These are phyloP conservation scores for Loris lydekkerianus DNA, from an alignment of 2,797 vertebrate species.

Conservation along the genomic window DNA sequence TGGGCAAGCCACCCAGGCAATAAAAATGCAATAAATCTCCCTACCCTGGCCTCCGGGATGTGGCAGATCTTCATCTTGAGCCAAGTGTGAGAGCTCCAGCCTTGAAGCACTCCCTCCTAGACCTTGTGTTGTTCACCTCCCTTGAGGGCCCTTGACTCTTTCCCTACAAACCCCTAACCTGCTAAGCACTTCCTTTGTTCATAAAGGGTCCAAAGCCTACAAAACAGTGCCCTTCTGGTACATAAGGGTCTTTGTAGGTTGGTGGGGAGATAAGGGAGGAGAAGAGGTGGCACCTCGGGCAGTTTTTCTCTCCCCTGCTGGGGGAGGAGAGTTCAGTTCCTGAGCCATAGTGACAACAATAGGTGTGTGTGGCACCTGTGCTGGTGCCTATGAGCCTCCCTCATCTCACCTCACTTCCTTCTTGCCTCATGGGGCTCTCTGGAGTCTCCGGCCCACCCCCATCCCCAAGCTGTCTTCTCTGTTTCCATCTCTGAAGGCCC, in stretches of 20 bases:
- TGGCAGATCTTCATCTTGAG: conserved; percentile 6
- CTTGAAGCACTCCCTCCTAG: not conserved
- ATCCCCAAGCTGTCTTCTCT: not conserved
- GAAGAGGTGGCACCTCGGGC: conserved; percentile 27
- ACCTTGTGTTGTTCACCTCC: not conserved
- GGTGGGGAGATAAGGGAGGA: not conserved
- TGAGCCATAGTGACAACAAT: conserved; percentile 12
- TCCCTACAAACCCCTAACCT: not conserved
- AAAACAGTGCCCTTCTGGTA: not conserved
- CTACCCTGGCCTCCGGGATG: conserved; percentile 70
- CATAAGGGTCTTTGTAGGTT: not conserved
- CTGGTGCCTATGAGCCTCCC: not conserved
- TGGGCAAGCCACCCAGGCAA: conserved; percentile 76
- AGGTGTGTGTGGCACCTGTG: not conserved
- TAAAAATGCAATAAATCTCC: conserved; percentile 82
- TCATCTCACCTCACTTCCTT: not conserved
- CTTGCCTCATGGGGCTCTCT: not conserved
- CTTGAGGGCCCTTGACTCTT: not conserved
- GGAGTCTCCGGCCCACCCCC: not conserved
- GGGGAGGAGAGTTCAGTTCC: conserved; percentile 48
- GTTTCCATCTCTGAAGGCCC: not conserved
- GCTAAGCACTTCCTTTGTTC: not conserved
- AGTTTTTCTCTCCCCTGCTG: not conserved
- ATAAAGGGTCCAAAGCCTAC: not conserved
- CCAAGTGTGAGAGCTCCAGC: conserved; percentile 47